phyloP scores from a whole-genome alignment of 2,113 vertebrate genomes.

The Thamnophis sirtalis region DNA sequence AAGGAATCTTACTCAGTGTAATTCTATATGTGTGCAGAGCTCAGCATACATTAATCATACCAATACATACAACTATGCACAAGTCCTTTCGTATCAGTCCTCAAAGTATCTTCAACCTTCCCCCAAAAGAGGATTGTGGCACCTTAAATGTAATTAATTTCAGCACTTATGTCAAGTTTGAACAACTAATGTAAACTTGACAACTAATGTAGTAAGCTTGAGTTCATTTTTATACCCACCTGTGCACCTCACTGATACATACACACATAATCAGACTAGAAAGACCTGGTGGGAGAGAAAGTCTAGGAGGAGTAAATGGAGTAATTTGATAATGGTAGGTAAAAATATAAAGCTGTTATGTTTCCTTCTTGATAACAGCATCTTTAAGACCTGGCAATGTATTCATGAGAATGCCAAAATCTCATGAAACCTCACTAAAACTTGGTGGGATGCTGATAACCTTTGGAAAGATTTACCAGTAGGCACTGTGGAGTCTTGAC shows the following conservation, averaged over 20 bases:
- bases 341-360: neutral
- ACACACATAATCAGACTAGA: neutral
- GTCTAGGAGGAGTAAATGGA: neutral
- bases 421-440: neutral
- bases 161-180: neutral
- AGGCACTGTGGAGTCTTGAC: neutral
- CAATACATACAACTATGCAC: neutral
- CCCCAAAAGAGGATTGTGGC: neutral
- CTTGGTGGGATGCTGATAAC: neutral
- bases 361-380: neutral
- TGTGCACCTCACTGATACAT: neutral
- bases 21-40: neutral
- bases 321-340: neutral
- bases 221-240: neutral
- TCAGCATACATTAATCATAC: neutral
- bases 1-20: neutral
- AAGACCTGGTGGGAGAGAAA: neutral
- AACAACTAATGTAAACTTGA: too few relatives aligned
- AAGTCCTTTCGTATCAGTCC: neutral
- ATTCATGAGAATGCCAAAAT: neutral
- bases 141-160: neutral
- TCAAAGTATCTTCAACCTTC: neutral
- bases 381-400: neutral
- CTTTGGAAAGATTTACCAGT: neutral
- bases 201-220: neutral